These are phyloP conservation scores for Neodon shergylaensis DNA, from an alignment of 2,113 vertebrate species.

Conservation along the genomic window DNA sequence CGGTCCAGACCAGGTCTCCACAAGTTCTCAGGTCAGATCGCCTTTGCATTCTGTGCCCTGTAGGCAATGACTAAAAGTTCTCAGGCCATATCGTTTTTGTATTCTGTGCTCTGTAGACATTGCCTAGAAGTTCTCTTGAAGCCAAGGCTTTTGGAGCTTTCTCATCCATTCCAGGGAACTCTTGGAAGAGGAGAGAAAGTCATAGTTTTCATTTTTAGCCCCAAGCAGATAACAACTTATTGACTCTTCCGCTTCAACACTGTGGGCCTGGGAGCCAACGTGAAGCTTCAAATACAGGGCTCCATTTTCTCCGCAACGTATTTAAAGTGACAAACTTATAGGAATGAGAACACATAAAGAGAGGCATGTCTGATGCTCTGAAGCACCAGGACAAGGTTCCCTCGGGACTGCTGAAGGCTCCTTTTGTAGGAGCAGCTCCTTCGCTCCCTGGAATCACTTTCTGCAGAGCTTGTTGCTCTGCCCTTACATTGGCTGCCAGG, in stretches of 20 bases:
- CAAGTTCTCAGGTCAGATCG: slow-evolving; percentile 11
- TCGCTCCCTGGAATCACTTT: slow-evolving; percentile 21
- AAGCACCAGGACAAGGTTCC: background rate
- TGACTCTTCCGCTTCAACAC: slow-evolving; percentile 6
- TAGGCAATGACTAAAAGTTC: slow-evolving; percentile 67
- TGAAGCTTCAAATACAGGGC: slow-evolving; percentile 25
- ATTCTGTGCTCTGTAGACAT: slow-evolving; percentile 60
- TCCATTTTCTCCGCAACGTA: background rate
- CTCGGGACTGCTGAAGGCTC: background rate
- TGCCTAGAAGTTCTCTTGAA: slow-evolving; percentile 71
- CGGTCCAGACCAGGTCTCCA: slow-evolving; percentile 29
- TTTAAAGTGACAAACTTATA: background rate
- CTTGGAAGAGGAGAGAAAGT: slow-evolving; percentile 80
- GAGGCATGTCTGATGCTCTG: slow-evolving; percentile 26
- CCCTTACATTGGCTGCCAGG: slow-evolving; percentile 50
- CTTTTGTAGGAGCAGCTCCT: background rate
- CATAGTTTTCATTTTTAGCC: slow-evolving; percentile 83
- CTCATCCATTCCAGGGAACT: slow-evolving; percentile 82
- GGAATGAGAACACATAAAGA: background rate
- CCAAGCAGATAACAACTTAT: slow-evolving; percentile 70
- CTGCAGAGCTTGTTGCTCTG: slow-evolving; percentile 41
- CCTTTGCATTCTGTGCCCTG: slow-evolving; percentile 45
- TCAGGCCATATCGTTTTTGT: background rate
- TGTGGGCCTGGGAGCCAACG: background rate
- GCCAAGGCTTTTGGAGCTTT: slow-evolving; percentile 80